phyloP scores from a whole-genome alignment of 2,113 vertebrate genomes.

The Natator depressus region DNA sequence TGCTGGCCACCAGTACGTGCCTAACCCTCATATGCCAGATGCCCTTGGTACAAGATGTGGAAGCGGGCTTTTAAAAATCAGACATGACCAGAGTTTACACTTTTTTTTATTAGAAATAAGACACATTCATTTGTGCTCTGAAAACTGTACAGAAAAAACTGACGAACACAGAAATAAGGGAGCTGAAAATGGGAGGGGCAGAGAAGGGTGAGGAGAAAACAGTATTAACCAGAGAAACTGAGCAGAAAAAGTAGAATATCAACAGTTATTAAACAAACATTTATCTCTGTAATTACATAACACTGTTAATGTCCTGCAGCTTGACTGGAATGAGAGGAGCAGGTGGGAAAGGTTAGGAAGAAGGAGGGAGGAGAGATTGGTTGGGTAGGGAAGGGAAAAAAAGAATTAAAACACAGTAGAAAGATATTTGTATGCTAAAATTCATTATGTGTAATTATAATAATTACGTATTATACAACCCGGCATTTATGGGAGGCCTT shows the following conservation, averaged over 20 bases:
- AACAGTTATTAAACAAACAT: constrained; percentile 90
- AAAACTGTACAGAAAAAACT: constrained; percentile 92
- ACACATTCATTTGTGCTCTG: constrained; percentile 98
- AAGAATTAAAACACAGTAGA: constrained; percentile 90
- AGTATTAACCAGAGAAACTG: constrained; percentile 49
- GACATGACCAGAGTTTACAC: constrained; percentile 60
- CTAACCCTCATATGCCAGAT: neutral
- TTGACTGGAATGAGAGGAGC: constrained; percentile 54
- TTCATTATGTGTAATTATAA: constrained; percentile 90
- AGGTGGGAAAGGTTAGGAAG: neutral
- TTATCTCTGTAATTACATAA: constrained; percentile 87
- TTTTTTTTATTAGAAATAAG: constrained; percentile 96
- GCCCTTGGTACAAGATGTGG: neutral
- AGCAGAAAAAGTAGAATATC: constrained; percentile 71
- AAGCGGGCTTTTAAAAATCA: constrained; percentile 42
- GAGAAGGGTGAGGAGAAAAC: constrained; percentile 53
- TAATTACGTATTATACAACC: constrained; percentile 94
- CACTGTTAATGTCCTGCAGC: constrained; percentile 83
- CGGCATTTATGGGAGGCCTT: constrained; percentile 85
- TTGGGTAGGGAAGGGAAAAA: neutral
- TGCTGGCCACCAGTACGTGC: neutral
- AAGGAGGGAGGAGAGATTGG: neutral
- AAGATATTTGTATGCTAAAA: constrained; percentile 93
- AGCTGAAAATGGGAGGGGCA: constrained; percentile 47
- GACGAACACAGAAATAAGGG: constrained; percentile 41